Base-by-base conservation (phyloP, 2,797 vertebrate genomes). In the Danio jaintianensis region DNA sequence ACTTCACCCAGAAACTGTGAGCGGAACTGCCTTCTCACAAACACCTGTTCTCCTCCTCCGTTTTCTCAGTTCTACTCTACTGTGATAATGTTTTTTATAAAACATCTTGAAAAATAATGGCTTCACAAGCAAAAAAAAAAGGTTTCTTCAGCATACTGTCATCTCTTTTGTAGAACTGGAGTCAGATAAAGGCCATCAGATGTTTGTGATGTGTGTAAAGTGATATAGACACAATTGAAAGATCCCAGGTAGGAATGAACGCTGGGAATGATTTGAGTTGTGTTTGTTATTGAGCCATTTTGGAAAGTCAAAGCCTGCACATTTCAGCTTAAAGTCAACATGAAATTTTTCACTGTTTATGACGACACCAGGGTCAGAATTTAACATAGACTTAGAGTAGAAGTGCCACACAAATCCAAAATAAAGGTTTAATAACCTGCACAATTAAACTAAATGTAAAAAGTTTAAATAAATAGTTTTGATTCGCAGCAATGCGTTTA, bases 1-100 rank as follows among this genome's bases (percentile, higher is more conserved):
- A 99, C 93, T 99, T 98, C 85, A 99, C 98, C 0, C 96, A 97
- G 87, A 94, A 93, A 13, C 90, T 97, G 88, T 96, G 94, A 95
- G 93, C 89, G 90, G 81, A 59, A 29, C 16, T 29, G 58, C 71
- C 12, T 29, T 76, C 70, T 16, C 29, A 56, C 42, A 58, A 45
- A 61, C 47, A 62, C 40, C 16, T 59, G n/a, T 22, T 42, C 38
- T 55, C 63, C 22, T 36, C 53, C 18, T 77, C 13, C 18, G 9
- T 74, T 69, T 48, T 67, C 48, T 75, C 38, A 7, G 38, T 12
- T 56, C 42, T 12, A 59, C 42, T 15, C 50, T 66, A 53, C 36
- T 75, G 58, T 61, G 72, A 75, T 53, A 38, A 52, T n/a, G 53
- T 50, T 58, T 64, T 50, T 71, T 72, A 56, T 76, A 40, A 48